Evolutionary conservation across 2,888 invertebrate species (phyloP).

Genomic region (Perdita meconis): DNA sequence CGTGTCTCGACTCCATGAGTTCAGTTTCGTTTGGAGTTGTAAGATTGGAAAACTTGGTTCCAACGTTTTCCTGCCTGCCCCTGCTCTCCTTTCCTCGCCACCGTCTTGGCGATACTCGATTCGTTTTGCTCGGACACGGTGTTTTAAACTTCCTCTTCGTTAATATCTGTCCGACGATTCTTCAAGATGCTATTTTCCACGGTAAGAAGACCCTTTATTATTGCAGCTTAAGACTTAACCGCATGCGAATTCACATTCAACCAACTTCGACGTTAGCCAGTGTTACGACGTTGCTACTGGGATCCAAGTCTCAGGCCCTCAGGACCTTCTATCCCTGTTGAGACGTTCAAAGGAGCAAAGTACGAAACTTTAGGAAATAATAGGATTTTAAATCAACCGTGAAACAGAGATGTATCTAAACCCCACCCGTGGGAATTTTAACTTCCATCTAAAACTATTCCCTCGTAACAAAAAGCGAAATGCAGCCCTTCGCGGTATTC

Average conservation of each 20-base stretch:
- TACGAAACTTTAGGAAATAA: slow-evolving; percentile 45
- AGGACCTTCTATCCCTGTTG: slow-evolving; percentile 2
- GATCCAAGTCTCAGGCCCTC: slow-evolving; percentile 18
- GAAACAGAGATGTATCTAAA: background rate
- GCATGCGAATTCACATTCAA: background rate
- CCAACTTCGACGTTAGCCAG: background rate
- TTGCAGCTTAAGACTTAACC: slow-evolving; percentile 9
- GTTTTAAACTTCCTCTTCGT: slow-evolving; percentile 41
- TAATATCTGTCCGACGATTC: slow-evolving; percentile 40
- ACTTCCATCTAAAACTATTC: background rate
- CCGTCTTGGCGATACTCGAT: slow-evolving; percentile 3
- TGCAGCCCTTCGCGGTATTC: background rate
- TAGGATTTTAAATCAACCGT: slow-evolving; percentile 53
- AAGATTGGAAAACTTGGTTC: slow-evolving; percentile 76
- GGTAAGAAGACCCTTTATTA: background rate
- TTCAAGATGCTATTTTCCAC: background rate
- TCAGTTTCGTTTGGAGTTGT: slow-evolving; percentile 63
- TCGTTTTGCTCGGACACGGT: slow-evolving; percentile 30
- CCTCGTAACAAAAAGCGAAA: background rate
- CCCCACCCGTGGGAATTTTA: slow-evolving; percentile 12
- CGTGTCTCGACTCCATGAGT: slow-evolving; percentile 67
- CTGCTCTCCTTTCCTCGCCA: background rate
- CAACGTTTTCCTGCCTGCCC: slow-evolving; percentile 24
- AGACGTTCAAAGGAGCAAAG: slow-evolving; percentile 37
- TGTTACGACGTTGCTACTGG: background rate